Percentiles rank a stretch among this genome's conserved stretches.
These are phyloP conservation scores for Lasioglossum lativentre DNA, from an alignment of 2,888 invertebrate species.

Conservation along the genomic window DNA sequence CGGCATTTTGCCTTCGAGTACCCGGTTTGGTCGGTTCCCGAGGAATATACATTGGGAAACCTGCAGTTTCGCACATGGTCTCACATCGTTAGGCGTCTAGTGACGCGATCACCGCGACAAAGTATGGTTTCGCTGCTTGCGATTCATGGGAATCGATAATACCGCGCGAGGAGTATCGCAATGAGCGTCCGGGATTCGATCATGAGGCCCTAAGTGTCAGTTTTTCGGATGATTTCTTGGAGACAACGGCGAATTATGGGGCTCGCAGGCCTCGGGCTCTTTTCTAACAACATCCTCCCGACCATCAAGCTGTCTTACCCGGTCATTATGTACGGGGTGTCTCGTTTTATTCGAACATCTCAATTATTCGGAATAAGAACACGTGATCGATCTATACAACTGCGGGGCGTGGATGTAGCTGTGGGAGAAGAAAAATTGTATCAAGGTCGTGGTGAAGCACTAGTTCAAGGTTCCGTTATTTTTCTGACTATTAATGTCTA, in stretches of 20 bases:
- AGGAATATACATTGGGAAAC: slow-evolving; percentile 24
- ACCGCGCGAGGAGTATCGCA: not conserved
- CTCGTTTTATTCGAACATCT: not conserved
- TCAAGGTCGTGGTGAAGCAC: not conserved
- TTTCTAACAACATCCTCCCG: not conserved
- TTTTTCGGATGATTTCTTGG: not conserved
- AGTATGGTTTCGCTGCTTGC: not conserved
- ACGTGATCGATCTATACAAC: not conserved
- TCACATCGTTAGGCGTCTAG: not conserved
- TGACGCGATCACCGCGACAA: not conserved
- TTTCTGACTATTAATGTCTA: not conserved
- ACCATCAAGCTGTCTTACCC: not conserved
- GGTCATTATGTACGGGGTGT: not conserved
- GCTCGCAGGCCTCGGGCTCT: not conserved
- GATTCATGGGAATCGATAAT: slow-evolving; percentile 4
- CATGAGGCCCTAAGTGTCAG: not conserved
- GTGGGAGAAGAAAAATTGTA: not conserved
- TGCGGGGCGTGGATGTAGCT: not conserved
- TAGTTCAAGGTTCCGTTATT: not conserved
- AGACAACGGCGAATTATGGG: not conserved
- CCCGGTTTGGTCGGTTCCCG: slow-evolving; percentile 24
- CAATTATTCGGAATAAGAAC: not conserved
- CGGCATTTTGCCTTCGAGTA: slow-evolving; percentile 57
- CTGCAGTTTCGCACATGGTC: slow-evolving; percentile 9
- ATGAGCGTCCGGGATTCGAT: not conserved